Evolutionary conservation across 1,140 invertebrate genomes (phyloP), one percentile per base, ranked within the genome.

Genomic region (Hylyphantes graminicola): DNA sequence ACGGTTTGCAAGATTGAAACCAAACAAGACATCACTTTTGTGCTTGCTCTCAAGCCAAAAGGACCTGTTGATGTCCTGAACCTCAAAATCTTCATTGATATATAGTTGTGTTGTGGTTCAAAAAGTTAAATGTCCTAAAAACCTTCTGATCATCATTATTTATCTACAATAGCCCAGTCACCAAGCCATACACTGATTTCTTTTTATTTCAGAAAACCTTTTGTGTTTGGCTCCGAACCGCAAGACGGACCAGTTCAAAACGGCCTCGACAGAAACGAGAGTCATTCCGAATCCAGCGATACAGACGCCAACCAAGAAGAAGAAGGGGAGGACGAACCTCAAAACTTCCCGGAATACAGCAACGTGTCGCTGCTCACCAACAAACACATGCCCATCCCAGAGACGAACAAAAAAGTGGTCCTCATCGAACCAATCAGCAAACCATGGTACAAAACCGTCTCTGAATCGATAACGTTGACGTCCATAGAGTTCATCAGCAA

Each of bases 371-470:
- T 75, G 50, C 59, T 74, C 11, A 55, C 70, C 17, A 72, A 83
- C 13, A 83, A 83, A 12, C 80, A 65, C 17, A 83, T 83, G 80
- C 80, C 78, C 10, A 72, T 73, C 13, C 55, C 55, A 35, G n/a
- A 50, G 8, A 74, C 65, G 13, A 57, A 13, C 7, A 74, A 74
- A 50, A 81, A 73, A 73, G 8, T 63, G 53, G 61, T 74, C 12
- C 15, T 83, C 9, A 83, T 83, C 11, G 17, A 55, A 13, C 80
- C 80, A 7, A 54, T 65, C 17, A 35, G 5, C 35, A 74, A 74
- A 57, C 80, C 80, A 17, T 6, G 10, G 5, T 50, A 8, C 4
- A 57, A 12, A 35, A 2, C 64, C 50, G 48, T 48, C 11, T 17
- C 35, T 48, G 53, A 15, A 17, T 21, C 68, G 12, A n/a, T 17